Conservation (phyloP, 1,140 invertebrate species). For the Trichonephila clavata region DNA sequence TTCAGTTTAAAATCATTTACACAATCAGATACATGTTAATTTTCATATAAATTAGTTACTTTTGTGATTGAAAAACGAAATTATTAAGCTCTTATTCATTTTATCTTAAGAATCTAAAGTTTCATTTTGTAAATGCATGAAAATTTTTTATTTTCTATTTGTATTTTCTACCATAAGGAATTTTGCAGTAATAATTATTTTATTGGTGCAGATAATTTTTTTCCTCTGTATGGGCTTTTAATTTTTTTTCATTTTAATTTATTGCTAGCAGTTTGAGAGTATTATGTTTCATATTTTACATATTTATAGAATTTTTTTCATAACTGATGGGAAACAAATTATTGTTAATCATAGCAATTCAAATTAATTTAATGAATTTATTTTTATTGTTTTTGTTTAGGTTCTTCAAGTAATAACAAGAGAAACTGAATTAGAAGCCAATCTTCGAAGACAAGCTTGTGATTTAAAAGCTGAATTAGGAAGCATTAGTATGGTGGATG, state of each 20-base stretch:
- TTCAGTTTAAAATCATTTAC: no score
- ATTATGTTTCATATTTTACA: neutral
- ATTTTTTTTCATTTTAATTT: neutral
- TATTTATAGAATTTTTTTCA: neutral
- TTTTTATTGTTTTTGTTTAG: neutral
- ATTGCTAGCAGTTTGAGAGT: neutral
- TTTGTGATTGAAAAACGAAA: no score
- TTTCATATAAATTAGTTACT: no score
- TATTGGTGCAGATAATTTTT: neutral
- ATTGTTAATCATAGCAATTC: neutral
- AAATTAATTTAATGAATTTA: neutral
- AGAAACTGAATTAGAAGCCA: conserved; percentile 78
- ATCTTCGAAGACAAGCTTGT: conserved; percentile 79
- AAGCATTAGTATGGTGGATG: conserved; percentile 83
- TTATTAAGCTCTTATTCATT: no score
- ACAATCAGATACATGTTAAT: no score
- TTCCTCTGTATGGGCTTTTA: neutral
- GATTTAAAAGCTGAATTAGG: conserved; percentile 82
- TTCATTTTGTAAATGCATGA: no score
- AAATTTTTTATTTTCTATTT: no score
- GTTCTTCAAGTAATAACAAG: conserved; percentile 78
- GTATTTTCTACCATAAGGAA: no score
- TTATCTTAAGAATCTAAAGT: no score
- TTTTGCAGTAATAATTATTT: no score
- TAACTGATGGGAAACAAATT: neutral